Evolutionary conservation across 1,140 invertebrate genomes (phyloP), one percentile per base, ranked within the genome.

Genomic region (Calliopsis andreniformis): DNA sequence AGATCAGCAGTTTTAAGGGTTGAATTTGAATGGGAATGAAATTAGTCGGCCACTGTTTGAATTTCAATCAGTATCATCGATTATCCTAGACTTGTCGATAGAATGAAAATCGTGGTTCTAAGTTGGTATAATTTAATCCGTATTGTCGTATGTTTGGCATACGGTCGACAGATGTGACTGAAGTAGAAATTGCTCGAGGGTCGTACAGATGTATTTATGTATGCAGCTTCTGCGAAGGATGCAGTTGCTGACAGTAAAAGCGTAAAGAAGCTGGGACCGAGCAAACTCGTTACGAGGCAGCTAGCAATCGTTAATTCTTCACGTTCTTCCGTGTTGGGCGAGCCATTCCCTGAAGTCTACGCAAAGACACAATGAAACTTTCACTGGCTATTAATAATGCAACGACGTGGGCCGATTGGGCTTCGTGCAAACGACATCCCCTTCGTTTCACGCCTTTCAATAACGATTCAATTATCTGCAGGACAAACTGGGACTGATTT

Each of bases 371-470:
- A 79, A 79, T 61, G 67, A 59, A 73, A 79, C 68, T 79, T 73
- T 62, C 76, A 67, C 78, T 42, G 28, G 55, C 55, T 73, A 79
- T 80, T 80, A 80, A 67, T 73, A 73, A 80, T 80, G 55, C 30
- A 55, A 32, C 62, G 39, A 68, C 62, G 39, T 72, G 32, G 76
- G 61, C 61, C 32, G 61, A 64, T 30, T 59, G 59, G 18, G 43
- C 51, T 43, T 53, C 70, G 59, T 64, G 49, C 72, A 66, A n/a
- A 25, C 51, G 62, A 16, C 51, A 30, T 78, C 42, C 20, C 5
- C 35, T 20, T 14, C 39, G 20, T 43, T 62, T 62, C 35, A 62
- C 59, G 39, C 39, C 16, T 28, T 45, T 59, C 53, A 16, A 10
- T 70, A 20, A 35, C 42, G 10, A 35, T 25, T 47, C 14, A 39